Conservation (phyloP, 2,113 vertebrate genomes). For the Marmota flaviventris region DNA sequence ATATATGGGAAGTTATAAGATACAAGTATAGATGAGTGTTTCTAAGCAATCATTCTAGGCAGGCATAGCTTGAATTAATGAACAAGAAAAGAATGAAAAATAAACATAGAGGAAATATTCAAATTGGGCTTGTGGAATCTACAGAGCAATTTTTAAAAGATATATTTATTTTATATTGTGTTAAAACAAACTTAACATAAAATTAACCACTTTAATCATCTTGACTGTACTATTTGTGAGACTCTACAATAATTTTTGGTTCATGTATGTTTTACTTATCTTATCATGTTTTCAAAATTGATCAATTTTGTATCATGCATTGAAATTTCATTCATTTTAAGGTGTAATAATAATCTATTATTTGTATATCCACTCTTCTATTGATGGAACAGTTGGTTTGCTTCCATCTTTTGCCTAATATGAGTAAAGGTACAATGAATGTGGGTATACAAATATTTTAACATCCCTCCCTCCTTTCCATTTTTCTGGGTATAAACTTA, state of each 20-base stretch:
- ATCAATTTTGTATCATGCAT: neutral
- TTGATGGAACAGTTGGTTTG: neutral
- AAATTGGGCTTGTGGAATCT: neutral
- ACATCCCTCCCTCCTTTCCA: neutral
- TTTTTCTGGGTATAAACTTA: neutral
- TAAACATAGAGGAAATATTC: neutral
- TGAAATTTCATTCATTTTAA: neutral
- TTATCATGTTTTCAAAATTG: constrained; percentile 31
- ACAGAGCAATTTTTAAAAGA: neutral
- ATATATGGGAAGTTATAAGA: neutral
- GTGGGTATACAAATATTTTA: neutral
- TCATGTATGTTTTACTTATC: neutral
- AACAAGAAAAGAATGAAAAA: neutral
- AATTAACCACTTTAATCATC: neutral
- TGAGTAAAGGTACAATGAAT: neutral
- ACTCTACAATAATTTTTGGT: neutral
- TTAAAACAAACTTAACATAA: neutral
- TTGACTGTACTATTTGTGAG: neutral
- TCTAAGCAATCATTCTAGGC: neutral
- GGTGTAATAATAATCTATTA: neutral
- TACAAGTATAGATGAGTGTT: neutral
- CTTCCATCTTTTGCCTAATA: neutral
- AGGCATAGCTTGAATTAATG: neutral
- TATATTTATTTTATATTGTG: neutral
- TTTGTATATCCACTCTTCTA: neutral